Percentiles rank a stretch among this genome's conserved stretches.
These are phyloP conservation scores for Sarcophaga variegata DNA, from an alignment of 2,888 invertebrate species.

Conservation along the genomic window DNA sequence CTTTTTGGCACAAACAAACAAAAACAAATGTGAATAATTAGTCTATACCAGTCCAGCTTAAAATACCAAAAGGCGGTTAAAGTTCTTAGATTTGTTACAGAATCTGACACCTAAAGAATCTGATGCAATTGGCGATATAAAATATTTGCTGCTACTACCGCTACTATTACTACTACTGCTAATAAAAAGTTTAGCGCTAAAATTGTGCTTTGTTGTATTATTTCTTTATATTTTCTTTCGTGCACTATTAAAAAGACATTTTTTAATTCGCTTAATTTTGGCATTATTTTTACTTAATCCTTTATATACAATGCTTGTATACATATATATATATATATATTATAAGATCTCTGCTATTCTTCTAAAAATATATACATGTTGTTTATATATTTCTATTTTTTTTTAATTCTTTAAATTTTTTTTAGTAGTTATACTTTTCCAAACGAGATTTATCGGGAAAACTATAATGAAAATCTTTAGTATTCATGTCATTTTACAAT, in stretches of 20 bases:
- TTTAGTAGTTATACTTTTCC: conserved; percentile 10
- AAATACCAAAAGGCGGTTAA: too few relatives aligned
- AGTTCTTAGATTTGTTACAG: too few relatives aligned
- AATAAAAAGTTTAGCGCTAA: not conserved
- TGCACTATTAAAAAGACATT: conserved; percentile 11
- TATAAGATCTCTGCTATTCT: conserved; percentile 43
- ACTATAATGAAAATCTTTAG: conserved; percentile 25
- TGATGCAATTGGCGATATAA: not conserved
- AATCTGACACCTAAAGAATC: not conserved
- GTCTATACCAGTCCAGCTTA: too few relatives aligned
- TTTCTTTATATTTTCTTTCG: not conserved
- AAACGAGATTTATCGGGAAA: not conserved
- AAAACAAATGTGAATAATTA: too few relatives aligned
- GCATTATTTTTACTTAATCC: conserved; percentile 27
- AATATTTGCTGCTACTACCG: not conserved
- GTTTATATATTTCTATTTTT: not conserved
- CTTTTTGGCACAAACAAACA: too few relatives aligned
- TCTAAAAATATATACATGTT: not conserved
- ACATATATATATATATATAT: conserved; percentile 17
- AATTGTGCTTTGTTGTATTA: not conserved
- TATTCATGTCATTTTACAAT: conserved; percentile 56
- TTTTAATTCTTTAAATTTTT: not conserved
- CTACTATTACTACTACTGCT: conserved; percentile 4
- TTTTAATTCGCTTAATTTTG: conserved; percentile 6
- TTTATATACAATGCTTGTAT: not conserved